These are phyloP conservation scores for Andrena dorsata DNA, from an alignment of 2,888 invertebrate species.

Conservation along the genomic window DNA sequence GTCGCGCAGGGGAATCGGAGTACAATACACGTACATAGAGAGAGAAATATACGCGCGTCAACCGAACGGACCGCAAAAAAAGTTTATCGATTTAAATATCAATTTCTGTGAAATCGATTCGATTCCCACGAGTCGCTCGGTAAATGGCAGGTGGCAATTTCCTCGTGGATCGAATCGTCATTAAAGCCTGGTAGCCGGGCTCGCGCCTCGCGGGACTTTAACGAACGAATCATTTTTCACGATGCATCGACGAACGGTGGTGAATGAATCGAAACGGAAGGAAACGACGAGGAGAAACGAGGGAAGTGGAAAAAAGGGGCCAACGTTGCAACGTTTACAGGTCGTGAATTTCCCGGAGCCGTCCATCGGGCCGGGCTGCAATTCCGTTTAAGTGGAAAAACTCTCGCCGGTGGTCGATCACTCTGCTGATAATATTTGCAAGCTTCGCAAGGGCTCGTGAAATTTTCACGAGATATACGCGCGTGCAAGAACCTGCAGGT, in stretches of 20 bases:
- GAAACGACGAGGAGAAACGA: background rate
- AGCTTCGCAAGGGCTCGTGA: background rate
- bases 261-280: constrained; percentile 14
- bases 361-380: constrained; percentile 38
- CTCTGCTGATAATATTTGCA: constrained; percentile 30
- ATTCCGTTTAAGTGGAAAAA: constrained; percentile 45
- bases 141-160: constrained; percentile 28
- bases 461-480: constrained; percentile 6
- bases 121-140: constrained; percentile 2
- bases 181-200: constrained; percentile 31
- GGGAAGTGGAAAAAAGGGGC: background rate
- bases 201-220: constrained; percentile 32
- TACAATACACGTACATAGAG: too few species aligned
- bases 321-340: constrained; percentile 16
- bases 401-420: constrained; percentile 39
- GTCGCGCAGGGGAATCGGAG: background rate
- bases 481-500: background rate
- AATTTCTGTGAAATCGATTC: constrained; percentile 8
- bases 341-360: constrained; percentile 35
- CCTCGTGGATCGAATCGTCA: constrained; percentile 32
- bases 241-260: constrained; percentile 13
- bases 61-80: background rate
- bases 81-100: constrained; percentile 9
- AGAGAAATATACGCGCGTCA: too few species aligned
- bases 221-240: constrained; percentile 43